Evolutionary conservation across 2,797 vertebrate species (phyloP).

Genomic region (Tamandua tetradactyla): DNA sequence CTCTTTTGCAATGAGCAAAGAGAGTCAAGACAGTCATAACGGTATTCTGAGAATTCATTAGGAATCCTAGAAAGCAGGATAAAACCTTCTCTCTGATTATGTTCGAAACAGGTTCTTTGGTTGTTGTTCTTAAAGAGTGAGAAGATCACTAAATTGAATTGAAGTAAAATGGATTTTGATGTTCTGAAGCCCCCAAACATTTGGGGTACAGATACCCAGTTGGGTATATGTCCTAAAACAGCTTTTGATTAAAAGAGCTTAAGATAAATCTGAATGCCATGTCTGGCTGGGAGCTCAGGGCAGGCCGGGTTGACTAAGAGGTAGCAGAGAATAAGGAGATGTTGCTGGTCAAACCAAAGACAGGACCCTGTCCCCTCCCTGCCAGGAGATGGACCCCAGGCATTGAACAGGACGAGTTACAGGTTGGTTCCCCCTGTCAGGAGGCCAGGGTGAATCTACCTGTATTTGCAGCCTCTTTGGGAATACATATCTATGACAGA

Average conservation of each 20-base stretch:
- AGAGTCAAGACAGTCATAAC: constrained; percentile 3
- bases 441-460: neutral
- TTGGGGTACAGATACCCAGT: neutral
- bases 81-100: neutral
- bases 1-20: neutral
- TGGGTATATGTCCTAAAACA: neutral
- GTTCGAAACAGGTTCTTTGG: neutral
- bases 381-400: neutral
- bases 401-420: neutral
- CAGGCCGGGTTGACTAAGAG: neutral
- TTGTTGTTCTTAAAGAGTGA: neutral
- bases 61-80: neutral
- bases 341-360: neutral
- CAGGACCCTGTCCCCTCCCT: neutral
- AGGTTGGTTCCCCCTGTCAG: neutral
- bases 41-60: neutral
- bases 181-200: neutral
- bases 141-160: neutral
- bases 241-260: constrained; percentile 17
- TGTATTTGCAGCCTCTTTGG: neutral
- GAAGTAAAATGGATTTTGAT: neutral
- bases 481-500: neutral
- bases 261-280: neutral
- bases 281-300: neutral
- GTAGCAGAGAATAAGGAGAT: neutral